phyloP scores from a whole-genome alignment of 2,113 vertebrate species.

The Talpa occidentalis region DNA sequence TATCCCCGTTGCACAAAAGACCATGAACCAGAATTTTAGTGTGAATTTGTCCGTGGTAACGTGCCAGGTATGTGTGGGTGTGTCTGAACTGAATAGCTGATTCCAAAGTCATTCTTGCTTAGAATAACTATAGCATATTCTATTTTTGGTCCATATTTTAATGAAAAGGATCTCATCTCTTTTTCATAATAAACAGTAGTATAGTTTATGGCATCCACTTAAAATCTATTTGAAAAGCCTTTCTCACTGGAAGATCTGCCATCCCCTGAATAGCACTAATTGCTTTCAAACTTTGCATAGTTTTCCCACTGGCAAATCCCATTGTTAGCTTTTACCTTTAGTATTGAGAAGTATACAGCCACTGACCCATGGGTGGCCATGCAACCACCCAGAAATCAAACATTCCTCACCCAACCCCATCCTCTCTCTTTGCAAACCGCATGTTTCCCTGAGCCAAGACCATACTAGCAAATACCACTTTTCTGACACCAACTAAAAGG shows the following conservation, averaged over 20 bases:
- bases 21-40: conserved; percentile 30
- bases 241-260: background rate
- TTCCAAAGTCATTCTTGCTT: conserved; percentile 51
- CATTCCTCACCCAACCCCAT: background rate
- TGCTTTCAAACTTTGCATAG: no score
- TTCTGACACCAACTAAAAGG: background rate
- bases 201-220: background rate
- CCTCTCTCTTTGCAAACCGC: background rate
- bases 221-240: conserved; percentile 26
- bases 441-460: background rate
- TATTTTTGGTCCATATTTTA: conserved; percentile 22
- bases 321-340: background rate
- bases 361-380: background rate
- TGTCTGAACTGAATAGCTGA: conserved; percentile 22
- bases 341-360: background rate
- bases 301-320: background rate
- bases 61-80: background rate
- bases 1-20: conserved; percentile 44
- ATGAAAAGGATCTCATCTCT: background rate
- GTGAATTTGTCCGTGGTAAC: background rate
- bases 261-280: background rate
- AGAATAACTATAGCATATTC: background rate
- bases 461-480: background rate
- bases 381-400: background rate
- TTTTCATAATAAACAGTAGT: background rate